Evolutionary conservation across 2,888 invertebrate genomes (phyloP).

Genomic region (Drosophila longiperda): DNA sequence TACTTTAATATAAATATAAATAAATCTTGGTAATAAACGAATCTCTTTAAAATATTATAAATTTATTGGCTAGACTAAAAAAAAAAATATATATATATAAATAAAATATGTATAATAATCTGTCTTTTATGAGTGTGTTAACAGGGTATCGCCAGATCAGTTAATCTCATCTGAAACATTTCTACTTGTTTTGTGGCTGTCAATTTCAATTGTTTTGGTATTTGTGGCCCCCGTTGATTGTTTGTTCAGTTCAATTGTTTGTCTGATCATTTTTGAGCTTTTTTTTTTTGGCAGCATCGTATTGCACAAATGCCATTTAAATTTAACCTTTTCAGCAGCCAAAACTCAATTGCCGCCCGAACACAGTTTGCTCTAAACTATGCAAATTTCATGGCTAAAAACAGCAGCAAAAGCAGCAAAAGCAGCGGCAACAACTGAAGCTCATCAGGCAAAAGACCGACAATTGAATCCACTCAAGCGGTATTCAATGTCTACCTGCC

Average conservation of each 20-base stretch:
- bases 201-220: slow-evolving; percentile 49
- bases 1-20: not conserved
- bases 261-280: slow-evolving; percentile 41
- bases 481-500: slow-evolving; percentile 73
- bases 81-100: not conserved
- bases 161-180: not conserved
- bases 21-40: not conserved
- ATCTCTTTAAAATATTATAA: not conserved
- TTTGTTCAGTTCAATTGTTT: slow-evolving; percentile 68
- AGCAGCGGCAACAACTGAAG: slow-evolving; percentile 32
- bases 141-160: slow-evolving; percentile 30
- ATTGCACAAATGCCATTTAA: slow-evolving; percentile 79
- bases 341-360: slow-evolving; percentile 46
- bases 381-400: slow-evolving; percentile 77
- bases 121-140: not conserved
- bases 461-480: slow-evolving; percentile 61
- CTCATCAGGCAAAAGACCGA: slow-evolving; percentile 55
- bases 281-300: slow-evolving; percentile 61
- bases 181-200: slow-evolving; percentile 27
- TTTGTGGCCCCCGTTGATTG: slow-evolving; percentile 51
- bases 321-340: slow-evolving; percentile 69
- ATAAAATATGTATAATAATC: not conserved
- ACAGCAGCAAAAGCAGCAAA: slow-evolving; percentile 31
- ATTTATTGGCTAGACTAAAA: not conserved
- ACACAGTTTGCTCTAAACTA: slow-evolving; percentile 38